A percentile compares a stretch with the other conserved stretches of the same genome.
Evolutionary conservation across 2,797 vertebrate species (phyloP).

Genomic region (Balearica regulorum): DNA sequence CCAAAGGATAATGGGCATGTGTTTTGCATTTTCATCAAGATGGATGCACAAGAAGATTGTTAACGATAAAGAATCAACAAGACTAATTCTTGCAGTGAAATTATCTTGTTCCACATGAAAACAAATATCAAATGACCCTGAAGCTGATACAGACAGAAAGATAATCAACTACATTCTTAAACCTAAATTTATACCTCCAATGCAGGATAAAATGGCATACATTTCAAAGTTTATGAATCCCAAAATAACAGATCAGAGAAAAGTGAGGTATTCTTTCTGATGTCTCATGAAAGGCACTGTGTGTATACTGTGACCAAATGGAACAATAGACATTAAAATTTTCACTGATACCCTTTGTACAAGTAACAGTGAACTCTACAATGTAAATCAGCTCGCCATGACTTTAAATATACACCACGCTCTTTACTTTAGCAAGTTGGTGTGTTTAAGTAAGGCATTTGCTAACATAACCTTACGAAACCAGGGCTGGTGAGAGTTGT

Average conservation of each 20-base stretch:
- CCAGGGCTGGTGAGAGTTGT: background rate
- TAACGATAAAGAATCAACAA: background rate
- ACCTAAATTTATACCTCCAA: background rate
- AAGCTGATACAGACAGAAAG: background rate
- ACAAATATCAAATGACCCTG: background rate
- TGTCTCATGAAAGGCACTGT: background rate
- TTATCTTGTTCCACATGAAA: background rate
- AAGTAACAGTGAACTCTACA: background rate
- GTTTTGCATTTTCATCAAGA: background rate
- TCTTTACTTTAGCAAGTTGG: background rate
- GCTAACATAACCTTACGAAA: background rate
- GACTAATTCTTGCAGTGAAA: background rate
- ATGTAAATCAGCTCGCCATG: background rate
- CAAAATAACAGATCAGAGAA: background rate
- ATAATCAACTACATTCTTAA: background rate
- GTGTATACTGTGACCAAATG: background rate
- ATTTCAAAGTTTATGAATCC: background rate
- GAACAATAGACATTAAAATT: background rate
- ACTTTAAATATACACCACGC: background rate
- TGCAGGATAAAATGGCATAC: background rate
- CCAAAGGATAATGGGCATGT: background rate
- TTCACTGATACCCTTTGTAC: background rate
- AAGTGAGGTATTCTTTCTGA: background rate
- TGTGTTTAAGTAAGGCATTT: background rate
- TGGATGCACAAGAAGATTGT: background rate